Percentiles rank a stretch among this genome's conserved stretches.
phyloP scores from a whole-genome alignment of 1,140 invertebrate species.

The Drosophila lini region DNA sequence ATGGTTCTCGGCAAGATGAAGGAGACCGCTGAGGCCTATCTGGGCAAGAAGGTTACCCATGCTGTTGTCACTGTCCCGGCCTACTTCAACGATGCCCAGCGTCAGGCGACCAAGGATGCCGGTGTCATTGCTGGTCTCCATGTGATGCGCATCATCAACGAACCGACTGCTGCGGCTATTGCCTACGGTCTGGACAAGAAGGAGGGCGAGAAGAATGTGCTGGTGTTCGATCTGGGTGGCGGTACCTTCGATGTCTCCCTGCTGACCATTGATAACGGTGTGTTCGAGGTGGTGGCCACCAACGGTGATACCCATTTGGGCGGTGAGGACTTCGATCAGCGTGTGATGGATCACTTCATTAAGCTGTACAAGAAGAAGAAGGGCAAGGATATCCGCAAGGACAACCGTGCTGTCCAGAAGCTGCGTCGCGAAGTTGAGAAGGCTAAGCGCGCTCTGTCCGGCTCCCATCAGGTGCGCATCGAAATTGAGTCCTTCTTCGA shows the following conservation, averaged over 20 bases:
- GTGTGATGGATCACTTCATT: constrained; percentile 99
- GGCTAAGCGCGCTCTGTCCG: constrained; percentile 97
- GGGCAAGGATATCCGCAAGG: constrained; percentile 98
- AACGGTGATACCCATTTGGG: constrained; percentile 99
- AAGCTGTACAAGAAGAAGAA: constrained; percentile 99
- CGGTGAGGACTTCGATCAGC: constrained; percentile 99
- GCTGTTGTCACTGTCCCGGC: constrained; percentile 99
- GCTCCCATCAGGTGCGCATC: constrained; percentile 98
- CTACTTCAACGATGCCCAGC: constrained; percentile 99
- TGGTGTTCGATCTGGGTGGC: constrained; percentile 99
- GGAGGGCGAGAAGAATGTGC: constrained; percentile 99
- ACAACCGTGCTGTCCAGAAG: constrained; percentile 98
- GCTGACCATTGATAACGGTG: constrained; percentile 99
- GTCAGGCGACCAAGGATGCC: constrained; percentile 98
- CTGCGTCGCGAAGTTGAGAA: constrained; percentile 98
- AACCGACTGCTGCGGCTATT: constrained; percentile 99
- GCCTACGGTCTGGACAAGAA: constrained; percentile 99
- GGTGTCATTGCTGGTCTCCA: constrained; percentile 95
- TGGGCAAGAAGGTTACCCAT: constrained; percentile 98
- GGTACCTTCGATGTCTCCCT: constrained; percentile 99
- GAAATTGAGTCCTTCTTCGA: constrained; percentile 99
- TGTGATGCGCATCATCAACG: constrained; percentile 99
- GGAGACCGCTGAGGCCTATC: constrained; percentile 98
- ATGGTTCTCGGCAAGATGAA: constrained; percentile 99
- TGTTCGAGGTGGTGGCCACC: constrained; percentile 95